A percentile compares a stretch with the other conserved stretches of the same genome.
These are phyloP conservation scores for Acanthosoma haemorrhoidale DNA, from an alignment of 2,888 invertebrate genomes.

Conservation along the genomic window DNA sequence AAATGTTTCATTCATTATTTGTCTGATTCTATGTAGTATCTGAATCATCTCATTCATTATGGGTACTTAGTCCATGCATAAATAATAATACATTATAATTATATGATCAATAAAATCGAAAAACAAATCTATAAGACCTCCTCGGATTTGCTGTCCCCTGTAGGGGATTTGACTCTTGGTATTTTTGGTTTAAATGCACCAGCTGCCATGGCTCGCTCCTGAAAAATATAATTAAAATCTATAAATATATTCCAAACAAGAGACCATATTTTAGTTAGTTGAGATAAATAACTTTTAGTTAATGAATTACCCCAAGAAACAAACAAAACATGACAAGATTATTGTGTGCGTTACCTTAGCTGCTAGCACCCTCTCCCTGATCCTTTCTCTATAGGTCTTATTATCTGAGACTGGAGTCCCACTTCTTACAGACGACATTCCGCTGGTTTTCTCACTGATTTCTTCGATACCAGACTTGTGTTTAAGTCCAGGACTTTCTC, in stretches of 20 bases:
- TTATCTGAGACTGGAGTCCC: conserved; percentile 12
- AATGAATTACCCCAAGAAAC: background rate
- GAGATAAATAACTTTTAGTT: background rate
- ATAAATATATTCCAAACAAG: background rate
- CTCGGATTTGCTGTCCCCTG: background rate
- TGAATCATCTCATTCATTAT: too few species aligned
- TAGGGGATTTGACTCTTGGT: background rate
- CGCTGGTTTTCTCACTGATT: conserved; percentile 3
- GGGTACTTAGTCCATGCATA: too few species aligned
- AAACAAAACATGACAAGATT: background rate
- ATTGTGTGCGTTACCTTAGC: conserved; percentile 30
- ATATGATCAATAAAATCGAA: background rate
- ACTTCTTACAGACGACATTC: conserved; percentile 8
- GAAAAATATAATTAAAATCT: background rate
- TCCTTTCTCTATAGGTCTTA: conserved; percentile 33
- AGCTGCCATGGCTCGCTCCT: conserved; percentile 26
- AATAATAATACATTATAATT: too few species aligned
- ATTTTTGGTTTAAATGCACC: conserved; percentile 11
- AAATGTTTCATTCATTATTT: too few species aligned
- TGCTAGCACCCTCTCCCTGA: conserved; percentile 36
- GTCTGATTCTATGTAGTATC: too few species aligned
- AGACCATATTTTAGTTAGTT: background rate
- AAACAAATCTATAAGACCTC: background rate
- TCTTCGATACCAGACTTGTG: background rate
- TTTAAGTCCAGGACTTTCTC: background rate